Percentiles rank a stretch among this genome's conserved stretches.
Evolutionary conservation across 2,113 vertebrate species (phyloP).

Genomic region (Triplophysa dalaica): DNA sequence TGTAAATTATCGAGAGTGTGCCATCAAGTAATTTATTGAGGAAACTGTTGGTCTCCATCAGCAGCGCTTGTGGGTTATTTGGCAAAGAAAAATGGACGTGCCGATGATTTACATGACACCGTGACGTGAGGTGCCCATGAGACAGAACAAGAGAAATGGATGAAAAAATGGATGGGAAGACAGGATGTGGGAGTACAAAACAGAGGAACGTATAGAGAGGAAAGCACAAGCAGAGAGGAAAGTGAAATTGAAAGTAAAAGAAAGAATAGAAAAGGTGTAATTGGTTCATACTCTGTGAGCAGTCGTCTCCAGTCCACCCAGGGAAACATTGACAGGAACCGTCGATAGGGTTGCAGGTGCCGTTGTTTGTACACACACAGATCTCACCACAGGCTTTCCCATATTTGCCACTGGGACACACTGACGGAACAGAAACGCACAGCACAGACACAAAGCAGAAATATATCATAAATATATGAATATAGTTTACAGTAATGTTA

Average conservation of each 20-base stretch:
- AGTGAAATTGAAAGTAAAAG: conserved; percentile 52
- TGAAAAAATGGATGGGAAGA: neutral
- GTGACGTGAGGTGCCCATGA: conserved; percentile 32
- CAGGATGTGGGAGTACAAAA: neutral
- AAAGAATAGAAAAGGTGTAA: conserved; percentile 36
- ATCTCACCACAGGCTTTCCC: conserved; percentile 85
- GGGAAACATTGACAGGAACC: conserved; percentile 95
- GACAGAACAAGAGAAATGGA: conserved; percentile 3
- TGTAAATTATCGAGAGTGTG: conserved; percentile 70
- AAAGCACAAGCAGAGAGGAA: conserved; percentile 7
- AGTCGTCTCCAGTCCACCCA: conserved; percentile 93
- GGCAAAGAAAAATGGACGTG: conserved; percentile 55
- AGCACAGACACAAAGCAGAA: conserved; percentile 13
- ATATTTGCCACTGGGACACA: conserved; percentile 86
- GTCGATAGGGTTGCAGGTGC: conserved; percentile 94
- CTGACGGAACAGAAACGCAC: conserved; percentile 67
- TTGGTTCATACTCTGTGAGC: conserved; percentile 85
- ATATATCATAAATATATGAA: too few relatives aligned
- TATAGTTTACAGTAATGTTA: neutral
- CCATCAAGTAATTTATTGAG: conserved; percentile 70
- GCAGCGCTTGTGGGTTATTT: conserved; percentile 52
- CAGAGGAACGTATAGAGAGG: neutral
- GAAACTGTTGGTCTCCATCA: conserved; percentile 68
- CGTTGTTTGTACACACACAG: conserved; percentile 93
- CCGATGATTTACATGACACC: conserved; percentile 55